Base-by-base conservation (phyloP, 1,140 invertebrate genomes). In the Drosophila repleta region DNA sequence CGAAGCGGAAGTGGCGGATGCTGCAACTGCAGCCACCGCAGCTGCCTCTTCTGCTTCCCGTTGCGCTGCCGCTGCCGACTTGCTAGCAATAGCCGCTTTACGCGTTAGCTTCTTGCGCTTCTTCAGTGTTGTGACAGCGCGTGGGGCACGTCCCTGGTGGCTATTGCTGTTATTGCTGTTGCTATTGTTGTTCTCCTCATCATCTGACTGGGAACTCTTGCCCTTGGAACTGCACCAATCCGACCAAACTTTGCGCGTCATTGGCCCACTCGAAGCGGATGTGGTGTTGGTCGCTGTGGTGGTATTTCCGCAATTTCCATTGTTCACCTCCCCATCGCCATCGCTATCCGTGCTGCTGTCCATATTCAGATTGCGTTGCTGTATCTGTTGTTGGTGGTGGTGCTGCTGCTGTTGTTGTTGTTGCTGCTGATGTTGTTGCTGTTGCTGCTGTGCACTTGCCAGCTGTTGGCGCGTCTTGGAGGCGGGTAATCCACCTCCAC, bases 171-270 rank as follows among this genome's bases (percentile, higher is more conserved):
- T 79, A 32, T 67, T 76, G 71, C 87, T 90, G 45, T 91, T 91
- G 43, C 84, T 89, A 65, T 91, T 91, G 49, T 91, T 91, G 64
- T 91, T 90, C 68, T 92, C 92, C 65, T 94, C 93, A 21, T 94
- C 93, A 66, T 94, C 93, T 18, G 92, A 93, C 64, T 93, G 93
- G 46, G 93, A 94, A 56, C 92, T 93, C 80, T 94, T 94, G 37
- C 91, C 93, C 81, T 92, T 94, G 57, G 92, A 94, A 60, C 94
- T 94, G 88, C 93, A 94, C 93, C 94, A 95, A 89, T 96, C 95
- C 18, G 94, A 95, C 96, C 96, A 96, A 35, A 95, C 95, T 73
- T 94, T 93, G 7, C 96, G 92, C 1, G 95, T 96, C 37, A 95
- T 96, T 7, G 82, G 82, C 11, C 88, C 79, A 48, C 80, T 80